Evolutionary conservation across 92 coral and sea anemone genomes (phyloP).

Genomic region (Bergia puertoricense): DNA sequence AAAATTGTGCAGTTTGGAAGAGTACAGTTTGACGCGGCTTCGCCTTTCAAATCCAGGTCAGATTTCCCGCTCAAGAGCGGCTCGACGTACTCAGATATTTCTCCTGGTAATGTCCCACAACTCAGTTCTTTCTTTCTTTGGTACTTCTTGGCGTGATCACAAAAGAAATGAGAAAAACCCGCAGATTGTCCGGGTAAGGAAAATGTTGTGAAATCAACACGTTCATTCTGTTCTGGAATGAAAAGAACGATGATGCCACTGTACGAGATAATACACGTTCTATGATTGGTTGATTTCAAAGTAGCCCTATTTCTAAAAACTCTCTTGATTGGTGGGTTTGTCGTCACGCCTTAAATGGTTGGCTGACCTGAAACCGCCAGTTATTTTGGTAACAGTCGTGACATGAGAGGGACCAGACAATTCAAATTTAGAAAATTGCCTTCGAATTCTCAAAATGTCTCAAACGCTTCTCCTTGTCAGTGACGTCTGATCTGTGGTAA

Average conservation of each 20-base stretch:
- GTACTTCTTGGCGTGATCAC: background rate
- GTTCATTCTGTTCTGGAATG: slow-evolving; percentile 46
- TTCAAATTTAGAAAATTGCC: slow-evolving; percentile 41
- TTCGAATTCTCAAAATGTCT: slow-evolving; percentile 37
- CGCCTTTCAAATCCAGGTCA: slow-evolving; percentile 16
- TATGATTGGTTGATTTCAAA: slow-evolving; percentile 10
- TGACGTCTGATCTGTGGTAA: slow-evolving; percentile 1
- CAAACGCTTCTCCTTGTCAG: background rate
- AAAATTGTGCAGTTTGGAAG: slow-evolving; percentile 17
- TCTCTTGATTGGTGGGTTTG: background rate
- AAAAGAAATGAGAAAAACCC: slow-evolving; percentile 31
- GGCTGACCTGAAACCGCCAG: slow-evolving; percentile 21
- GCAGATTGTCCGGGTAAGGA: slow-evolving; percentile 14
- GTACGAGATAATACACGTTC: background rate
- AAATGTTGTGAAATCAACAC: slow-evolving; percentile 40
- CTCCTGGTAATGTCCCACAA: slow-evolving; percentile 1
- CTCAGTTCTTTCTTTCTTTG: background rate
- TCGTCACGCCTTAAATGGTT: slow-evolving; percentile 44
- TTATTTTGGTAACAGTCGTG: slow-evolving; percentile 38
- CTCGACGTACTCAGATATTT: background rate
- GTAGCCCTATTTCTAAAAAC: background rate
- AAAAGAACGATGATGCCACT: slow-evolving; percentile 41
- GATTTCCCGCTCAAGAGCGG: slow-evolving; percentile 36
- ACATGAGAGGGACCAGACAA: slow-evolving; percentile 8
- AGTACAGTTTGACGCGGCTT: slow-evolving; percentile 6